phyloP scores from a whole-genome alignment of 2,113 vertebrate genomes.

The Sminthopsis crassicaudata region DNA sequence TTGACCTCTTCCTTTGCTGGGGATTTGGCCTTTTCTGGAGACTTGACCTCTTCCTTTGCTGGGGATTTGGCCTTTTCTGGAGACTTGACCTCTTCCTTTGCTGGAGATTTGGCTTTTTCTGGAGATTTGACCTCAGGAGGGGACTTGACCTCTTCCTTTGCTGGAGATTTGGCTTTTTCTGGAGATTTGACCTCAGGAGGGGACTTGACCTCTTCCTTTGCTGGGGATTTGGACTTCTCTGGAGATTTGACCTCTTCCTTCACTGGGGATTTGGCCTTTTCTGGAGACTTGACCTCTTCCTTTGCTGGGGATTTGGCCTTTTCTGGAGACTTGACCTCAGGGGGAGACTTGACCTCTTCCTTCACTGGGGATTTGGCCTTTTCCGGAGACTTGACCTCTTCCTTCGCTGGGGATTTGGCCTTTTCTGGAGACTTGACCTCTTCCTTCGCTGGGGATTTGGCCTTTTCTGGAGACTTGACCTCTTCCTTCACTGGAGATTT shows the following conservation, averaged over 20 bases:
- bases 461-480: conserved; percentile 15
- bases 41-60: conserved; percentile 46
- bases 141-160: conserved; percentile 50
- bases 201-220: background rate
- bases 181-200: conserved; percentile 19
- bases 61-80: conserved; percentile 26
- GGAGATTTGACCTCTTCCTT: conserved; percentile 55
- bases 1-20: conserved; percentile 51
- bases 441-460: conserved; percentile 77
- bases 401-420: too few species aligned
- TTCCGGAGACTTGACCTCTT: conserved; percentile 9
- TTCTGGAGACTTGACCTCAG: conserved; percentile 15
- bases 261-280: conserved; percentile 20
- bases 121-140: conserved; percentile 25
- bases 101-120: background rate
- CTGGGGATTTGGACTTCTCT: background rate
- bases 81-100: conserved; percentile 13
- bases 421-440: background rate
- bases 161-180: conserved; percentile 7
- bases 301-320: conserved; percentile 29
- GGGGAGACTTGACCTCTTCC: too few species aligned
- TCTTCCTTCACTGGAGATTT: background rate
- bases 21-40: conserved; percentile 32
- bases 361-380: background rate
- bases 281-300: conserved; percentile 42